Evolutionary conservation across 2,888 invertebrate species (phyloP), one percentile per base, ranked within the genome.

Genomic region (Limnephilus lunatus): DNA sequence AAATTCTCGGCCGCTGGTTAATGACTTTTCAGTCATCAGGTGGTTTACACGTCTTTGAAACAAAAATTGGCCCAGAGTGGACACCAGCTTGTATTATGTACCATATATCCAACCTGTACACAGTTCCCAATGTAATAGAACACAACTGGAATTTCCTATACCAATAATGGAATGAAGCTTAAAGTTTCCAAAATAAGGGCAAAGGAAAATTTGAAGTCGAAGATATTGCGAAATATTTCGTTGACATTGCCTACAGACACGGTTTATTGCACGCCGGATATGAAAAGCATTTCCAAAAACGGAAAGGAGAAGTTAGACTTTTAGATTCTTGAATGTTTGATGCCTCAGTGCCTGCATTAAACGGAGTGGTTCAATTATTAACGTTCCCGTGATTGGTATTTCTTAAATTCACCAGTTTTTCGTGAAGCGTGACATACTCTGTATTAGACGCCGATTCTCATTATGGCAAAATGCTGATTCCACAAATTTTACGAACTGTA

Each of bases 21-120:
- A n/a, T n/a, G n/a, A n/a, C n/a, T n/a, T n/a, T n/a, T n/a, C 30
- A 92, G 91, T 44, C 91, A 92, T 44, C 91, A 92, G 25, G 48
- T 89, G 15, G 92, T 90, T 30, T 89, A 68, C 25, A 31, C 85
- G n/a, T 12, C 80, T 19, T 81, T 89, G 7, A 85, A 83, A 7
- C n/a, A 89, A 85, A 89, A 91, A 31, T 53, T 92, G 12, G 91
- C 85, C 19, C 85, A 30, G 30, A 89, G 88, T n/a, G 91, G 91
- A 12, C 92, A 92, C 53, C 68, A 88, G 25, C 35, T 92, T 5
- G 89, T 91, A 15, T 81, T 92, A 12, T 80, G 31, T 5, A 89
- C 91, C 19, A 35, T 91, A 30, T 35, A 89, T 32, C 92, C 92
- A 12, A 44, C 44, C 5, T n/a, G 85, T n/a, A 30, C 25, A 12